Base-by-base conservation (phyloP, 2,797 vertebrate species). In the Danio choprae region DNA sequence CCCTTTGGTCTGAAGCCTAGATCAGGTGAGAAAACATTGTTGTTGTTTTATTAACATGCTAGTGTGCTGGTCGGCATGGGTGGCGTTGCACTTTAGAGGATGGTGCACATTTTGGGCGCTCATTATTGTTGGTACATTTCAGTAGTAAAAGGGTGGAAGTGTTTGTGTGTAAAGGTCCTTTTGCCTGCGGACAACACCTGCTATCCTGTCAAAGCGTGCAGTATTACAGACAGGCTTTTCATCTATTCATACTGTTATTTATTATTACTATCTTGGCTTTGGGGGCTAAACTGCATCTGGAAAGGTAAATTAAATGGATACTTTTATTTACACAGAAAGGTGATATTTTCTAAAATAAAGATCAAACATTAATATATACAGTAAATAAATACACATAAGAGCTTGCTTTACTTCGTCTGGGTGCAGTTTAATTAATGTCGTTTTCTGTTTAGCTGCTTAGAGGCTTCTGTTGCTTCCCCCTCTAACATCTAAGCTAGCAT, bases 1-100 rank as follows among this genome's bases (percentile, higher is more conserved):
- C 94, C 95, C 0, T 98, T 98, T 85, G 97, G 96, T 74, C 91
- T 98, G 87, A 98, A 97, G 83, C 96, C 97, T 6, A 93, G 97
- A 78, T 97, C 97, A 92, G 97, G 97, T 98, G 94, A 94, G 90
- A 85, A 7, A 29, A 29, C 8, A 13, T n/a, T 29, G 38, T n/a
- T 29, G 38, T 44, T 58, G 22, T 43, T 62, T 50, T 53, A 59
- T 44, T 38, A 69, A 36, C 53, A 72, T 38, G 29, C 18, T 74
- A 0, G 18, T 7, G 15, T 6, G 0, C 36, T 41, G 18, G 69
- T 16, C 36, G 16, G 44, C n/a, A 22, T 63, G 55, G 41, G 51
- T 46, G 22, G 53, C 15, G 1, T 68, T 59, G 48, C 63, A 51
- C 8, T 55, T 75, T 13, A 68, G 55, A 67, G 53, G 43, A 62